These are phyloP conservation scores for Galerucella calmariensis DNA, from an alignment of 2,888 invertebrate species.

Conservation along the genomic window DNA sequence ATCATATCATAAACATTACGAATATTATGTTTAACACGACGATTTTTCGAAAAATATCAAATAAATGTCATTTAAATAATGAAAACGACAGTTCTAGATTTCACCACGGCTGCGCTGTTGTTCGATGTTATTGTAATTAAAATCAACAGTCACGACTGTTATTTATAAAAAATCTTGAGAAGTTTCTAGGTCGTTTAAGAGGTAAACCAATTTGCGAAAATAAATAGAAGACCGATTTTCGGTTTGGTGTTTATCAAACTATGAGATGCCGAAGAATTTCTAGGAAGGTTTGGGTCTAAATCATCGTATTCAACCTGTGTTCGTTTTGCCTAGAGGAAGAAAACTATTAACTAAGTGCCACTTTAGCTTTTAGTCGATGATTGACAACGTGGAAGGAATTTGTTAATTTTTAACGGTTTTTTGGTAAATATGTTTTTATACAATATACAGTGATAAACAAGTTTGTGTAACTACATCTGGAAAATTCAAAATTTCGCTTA, in stretches of 20 bases:
- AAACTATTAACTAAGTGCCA: constrained; percentile 12
- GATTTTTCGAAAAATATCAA: no score
- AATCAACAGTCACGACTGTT: neutral
- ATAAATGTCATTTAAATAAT: no score
- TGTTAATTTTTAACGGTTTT: constrained; percentile 10
- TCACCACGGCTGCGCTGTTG: no score
- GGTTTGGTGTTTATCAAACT: constrained; percentile 6
- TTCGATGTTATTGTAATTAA: no score
- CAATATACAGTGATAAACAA: neutral
- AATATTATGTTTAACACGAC: no score
- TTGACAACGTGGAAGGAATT: neutral
- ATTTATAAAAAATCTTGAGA: neutral
- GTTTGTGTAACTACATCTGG: no score
- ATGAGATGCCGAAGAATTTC: constrained; percentile 19
- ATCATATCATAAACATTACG: no score
- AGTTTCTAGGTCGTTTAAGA: neutral
- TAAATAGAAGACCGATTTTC: constrained; percentile 6
- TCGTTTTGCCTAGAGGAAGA: constrained; percentile 12
- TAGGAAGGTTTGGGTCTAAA: constrained; percentile 20
- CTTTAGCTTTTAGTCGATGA: constrained; percentile 8
- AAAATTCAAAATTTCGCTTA: no score
- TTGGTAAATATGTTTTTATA: neutral
- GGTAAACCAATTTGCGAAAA: constrained; percentile 15
- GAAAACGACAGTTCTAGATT: no score
- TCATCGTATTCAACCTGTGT: constrained; percentile 5